These are phyloP conservation scores for Arvicanthis niloticus DNA, from an alignment of 2,113 vertebrate genomes.

Conservation along the genomic window DNA sequence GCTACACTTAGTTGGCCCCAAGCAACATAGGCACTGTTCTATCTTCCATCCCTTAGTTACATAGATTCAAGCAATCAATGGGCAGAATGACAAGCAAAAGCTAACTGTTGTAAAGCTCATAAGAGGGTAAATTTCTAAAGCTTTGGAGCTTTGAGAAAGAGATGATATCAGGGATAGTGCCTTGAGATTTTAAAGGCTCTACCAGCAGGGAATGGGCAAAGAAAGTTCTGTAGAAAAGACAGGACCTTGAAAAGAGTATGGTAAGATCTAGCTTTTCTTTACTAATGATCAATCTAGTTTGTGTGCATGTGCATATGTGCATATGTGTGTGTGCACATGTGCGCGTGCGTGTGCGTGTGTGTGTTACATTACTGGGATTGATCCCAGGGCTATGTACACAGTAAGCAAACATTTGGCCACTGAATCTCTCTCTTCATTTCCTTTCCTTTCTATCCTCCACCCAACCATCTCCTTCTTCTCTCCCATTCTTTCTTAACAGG, in stretches of 20 bases:
- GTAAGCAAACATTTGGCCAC: neutral
- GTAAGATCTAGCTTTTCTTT: neutral
- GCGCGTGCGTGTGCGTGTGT: neutral
- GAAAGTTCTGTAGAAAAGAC: neutral
- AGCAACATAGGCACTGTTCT: neutral
- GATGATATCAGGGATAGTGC: neutral
- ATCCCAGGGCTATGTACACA: neutral
- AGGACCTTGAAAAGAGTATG: neutral
- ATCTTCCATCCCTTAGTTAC: too few relatives aligned
- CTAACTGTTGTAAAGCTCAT: neutral
- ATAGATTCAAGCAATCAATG: neutral
- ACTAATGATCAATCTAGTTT: neutral
- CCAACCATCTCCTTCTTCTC: neutral
- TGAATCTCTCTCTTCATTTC: neutral
- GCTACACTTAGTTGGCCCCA: neutral
- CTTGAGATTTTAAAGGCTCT: neutral
- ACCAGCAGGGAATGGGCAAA: neutral
- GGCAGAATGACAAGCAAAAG: neutral
- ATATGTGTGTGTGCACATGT: neutral
- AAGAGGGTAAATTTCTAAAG: neutral
- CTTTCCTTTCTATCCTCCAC: neutral
- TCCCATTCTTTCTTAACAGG: neutral
- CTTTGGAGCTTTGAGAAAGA: neutral
- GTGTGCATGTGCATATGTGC: neutral
- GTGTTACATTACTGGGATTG: neutral